Base-by-base conservation (phyloP, 2,113 vertebrate species). In the Phoxinus phoxinus region DNA sequence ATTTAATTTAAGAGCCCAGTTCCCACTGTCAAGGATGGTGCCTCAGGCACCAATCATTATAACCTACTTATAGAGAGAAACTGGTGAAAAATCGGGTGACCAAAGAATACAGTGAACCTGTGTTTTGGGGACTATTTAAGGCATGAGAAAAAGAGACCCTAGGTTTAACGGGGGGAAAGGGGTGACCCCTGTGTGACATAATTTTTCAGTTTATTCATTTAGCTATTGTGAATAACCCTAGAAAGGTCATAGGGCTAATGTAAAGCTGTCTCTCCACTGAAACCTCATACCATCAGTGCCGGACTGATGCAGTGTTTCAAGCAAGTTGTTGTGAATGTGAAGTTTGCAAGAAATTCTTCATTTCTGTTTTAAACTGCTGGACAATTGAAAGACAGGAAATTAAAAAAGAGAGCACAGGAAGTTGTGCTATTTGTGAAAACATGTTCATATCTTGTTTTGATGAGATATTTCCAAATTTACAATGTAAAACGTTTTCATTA, bases 1-100 rank as follows among this genome's bases (percentile, higher is more conserved):
- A 72, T 41, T 76, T 85, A 82, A 87, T 85, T 89, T 86, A 71
- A 71, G 73, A 71, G 84, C 65, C 78, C 15, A 82, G 63, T 90
- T 87, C 79, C 82, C 51, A 69, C 79, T 84, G 74, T 71, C 74
- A 81, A 72, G 79, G 25, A 81, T n/a, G n/a, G 79, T 41, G 69
- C 85, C 81, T 80, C 30, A 13, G 87, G 87, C 81, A 25, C 25
- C 53, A 56, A 59, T 86, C 58, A 79, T 85, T 69, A 65, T 69
- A 63, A 35, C 79, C 48, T 72, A 48, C 58, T 41, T 85, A 72
- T 83, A 85, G 56, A 79, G 65, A 74, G 72, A 46, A 75, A 77
- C 21, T 65, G 23, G 81, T 59, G 30, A 81, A 84, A 85, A 76
- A 71, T 41, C 27, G 48, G 19, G 75, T 74, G 84, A 84, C 77